Conservation (phyloP, 2,888 invertebrate genomes). For the Agelastica alni region DNA sequence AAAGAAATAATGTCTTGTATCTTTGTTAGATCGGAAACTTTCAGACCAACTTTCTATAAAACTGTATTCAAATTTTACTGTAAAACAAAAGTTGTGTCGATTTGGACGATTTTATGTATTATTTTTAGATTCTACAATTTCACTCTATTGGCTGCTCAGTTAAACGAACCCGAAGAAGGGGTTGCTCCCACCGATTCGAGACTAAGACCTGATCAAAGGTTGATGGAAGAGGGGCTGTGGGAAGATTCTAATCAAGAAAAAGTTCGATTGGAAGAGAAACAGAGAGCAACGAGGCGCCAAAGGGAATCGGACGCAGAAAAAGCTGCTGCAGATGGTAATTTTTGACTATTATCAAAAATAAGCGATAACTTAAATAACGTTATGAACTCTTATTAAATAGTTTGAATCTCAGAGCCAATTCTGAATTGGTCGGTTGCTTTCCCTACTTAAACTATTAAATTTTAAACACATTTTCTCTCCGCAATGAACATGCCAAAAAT, state of each 20-base stretch:
- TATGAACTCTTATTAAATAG: too few species aligned
- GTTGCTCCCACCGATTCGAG: slow-evolving; percentile 93
- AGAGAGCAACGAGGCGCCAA: slow-evolving; percentile 76
- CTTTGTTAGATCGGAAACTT: too few species aligned
- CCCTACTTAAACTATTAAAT: too few species aligned
- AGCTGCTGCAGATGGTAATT: slow-evolving; percentile 63
- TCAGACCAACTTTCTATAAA: too few species aligned
- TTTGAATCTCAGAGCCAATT: too few species aligned
- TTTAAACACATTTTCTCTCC: too few species aligned
- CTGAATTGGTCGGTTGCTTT: too few species aligned
- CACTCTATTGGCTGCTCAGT: slow-evolving; percentile 91
- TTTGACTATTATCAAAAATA: background rate
- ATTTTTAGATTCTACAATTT: slow-evolving; percentile 81
- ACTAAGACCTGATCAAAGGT: slow-evolving; percentile 91
- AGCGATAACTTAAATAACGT: too few species aligned
- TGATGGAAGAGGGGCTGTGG: slow-evolving; percentile 95
- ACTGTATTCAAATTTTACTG: too few species aligned
- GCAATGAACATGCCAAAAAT: too few species aligned
- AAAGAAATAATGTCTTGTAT: too few species aligned
- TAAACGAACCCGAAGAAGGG: slow-evolving; percentile 90
- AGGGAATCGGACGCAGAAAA: slow-evolving; percentile 81
- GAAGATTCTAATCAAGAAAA: slow-evolving; percentile 89
- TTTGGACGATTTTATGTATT: background rate
- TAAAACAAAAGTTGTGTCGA: too few species aligned
- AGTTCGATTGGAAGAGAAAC: slow-evolving; percentile 91